Evolutionary conservation across 1,140 invertebrate genomes (phyloP), one percentile per base, ranked within the genome.

Genomic region (Zelostemma sp.): DNA sequence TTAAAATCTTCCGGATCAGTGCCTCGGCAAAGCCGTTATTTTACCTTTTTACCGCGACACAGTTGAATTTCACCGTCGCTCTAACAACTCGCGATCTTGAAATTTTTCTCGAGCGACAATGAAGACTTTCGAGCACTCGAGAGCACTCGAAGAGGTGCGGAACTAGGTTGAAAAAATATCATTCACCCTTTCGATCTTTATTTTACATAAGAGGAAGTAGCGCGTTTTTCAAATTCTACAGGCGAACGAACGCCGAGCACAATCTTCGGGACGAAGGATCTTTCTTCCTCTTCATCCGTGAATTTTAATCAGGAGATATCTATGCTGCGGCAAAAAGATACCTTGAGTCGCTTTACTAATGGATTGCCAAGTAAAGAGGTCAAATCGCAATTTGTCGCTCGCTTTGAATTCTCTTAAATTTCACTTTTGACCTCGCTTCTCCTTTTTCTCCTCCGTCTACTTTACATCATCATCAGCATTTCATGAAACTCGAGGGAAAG

Each of bases 261-360:
- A 68, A 54, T 68, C 59, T 68, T 63, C 33, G 61, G 50, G 63
- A 68, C 54, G 65, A 31, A 62, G 54, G 61, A 63, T 64, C 59
- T 51, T 54, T 45, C 54, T 68, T 60, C 60, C 61, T 61, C 64
- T 64, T 70, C 67, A 70, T 61, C 47, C 61, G 67, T 70, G 61
- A 70, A 70, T 70, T 70, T 69, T 70, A 70, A 70, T 64, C 67
- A 70, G 61, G 63, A 70, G 67, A 70, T 70, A 70, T 70, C 61
- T 51, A 56, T 46, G 53, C 53, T 61, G 56, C 50, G 61, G 61
- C 53, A 50, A 60, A 35, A 47, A 64, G 56, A 64, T 60, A 40
- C 55, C 25, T 41, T 45, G 66, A 59, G 40, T 60, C 50, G 51
- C 35, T 64, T 69, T 66, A 33, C 68, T 71, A 71, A 71, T 71